These are phyloP conservation scores for Cranoglanis bouderius DNA, from an alignment of 2,113 vertebrate genomes.

Conservation along the genomic window DNA sequence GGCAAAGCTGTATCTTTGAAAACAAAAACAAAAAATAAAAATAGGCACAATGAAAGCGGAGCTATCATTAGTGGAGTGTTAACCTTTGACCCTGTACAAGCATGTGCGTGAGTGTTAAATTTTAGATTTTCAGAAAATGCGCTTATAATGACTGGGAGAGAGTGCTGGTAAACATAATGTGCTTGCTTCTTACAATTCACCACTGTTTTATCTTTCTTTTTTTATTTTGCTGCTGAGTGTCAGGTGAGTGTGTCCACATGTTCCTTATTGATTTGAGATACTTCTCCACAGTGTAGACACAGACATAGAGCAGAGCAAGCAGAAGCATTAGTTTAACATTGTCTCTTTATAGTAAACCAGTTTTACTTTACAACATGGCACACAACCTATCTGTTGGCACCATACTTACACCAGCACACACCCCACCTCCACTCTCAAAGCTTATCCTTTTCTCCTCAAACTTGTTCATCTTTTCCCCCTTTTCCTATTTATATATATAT, in stretches of 20 bases:
- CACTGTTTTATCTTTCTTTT: constrained; percentile 51
- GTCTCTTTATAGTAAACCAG: constrained; percentile 52
- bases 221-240: constrained; percentile 43
- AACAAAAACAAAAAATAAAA: not conserved
- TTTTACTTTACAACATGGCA: constrained; percentile 57
- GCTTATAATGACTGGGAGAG: constrained; percentile 43
- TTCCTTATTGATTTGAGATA: constrained; percentile 29
- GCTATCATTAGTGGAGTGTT: constrained; percentile 2
- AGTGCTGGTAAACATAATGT: constrained; percentile 45
- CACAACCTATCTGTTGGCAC: constrained; percentile 62
- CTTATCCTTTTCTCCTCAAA: not conserved
- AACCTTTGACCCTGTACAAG: constrained; percentile 47
- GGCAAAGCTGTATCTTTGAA: not conserved
- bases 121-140: constrained; percentile 36
- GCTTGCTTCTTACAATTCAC: constrained; percentile 49
- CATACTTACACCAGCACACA: constrained; percentile 73
- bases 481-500: constrained; percentile 29
- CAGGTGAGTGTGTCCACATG: constrained; percentile 27
- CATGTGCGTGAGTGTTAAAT: not conserved
- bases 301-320: constrained; percentile 44
- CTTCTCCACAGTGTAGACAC: constrained; percentile 24
- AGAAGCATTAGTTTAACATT: constrained; percentile 65
- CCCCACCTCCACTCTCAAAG: constrained; percentile 62
- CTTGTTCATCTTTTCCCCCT: constrained; percentile 17
- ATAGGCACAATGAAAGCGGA: not conserved